Evolutionary conservation across 2,888 invertebrate species (phyloP).

Genomic region (Aethes cnicana): DNA sequence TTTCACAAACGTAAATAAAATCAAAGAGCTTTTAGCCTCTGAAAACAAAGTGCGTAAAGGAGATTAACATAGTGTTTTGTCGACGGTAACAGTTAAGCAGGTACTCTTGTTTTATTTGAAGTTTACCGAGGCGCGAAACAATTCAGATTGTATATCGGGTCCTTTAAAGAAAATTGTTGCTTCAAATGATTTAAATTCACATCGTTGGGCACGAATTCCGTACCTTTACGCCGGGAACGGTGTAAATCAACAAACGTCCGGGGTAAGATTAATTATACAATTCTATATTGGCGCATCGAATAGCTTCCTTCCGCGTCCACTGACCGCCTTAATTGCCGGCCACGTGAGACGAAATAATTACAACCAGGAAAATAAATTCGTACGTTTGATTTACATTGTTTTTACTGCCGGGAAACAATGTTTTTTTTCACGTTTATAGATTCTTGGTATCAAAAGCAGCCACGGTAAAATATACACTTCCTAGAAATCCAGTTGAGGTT

Average conservation of each 20-base stretch:
- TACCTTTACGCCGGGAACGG: slow-evolving; percentile 33
- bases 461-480: too few species aligned
- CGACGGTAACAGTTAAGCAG: slow-evolving; percentile 4
- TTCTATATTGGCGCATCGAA: slow-evolving; percentile 58
- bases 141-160: slow-evolving; percentile 5
- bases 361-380: slow-evolving; percentile 54
- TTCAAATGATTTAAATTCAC: slow-evolving; percentile 26
- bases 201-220: slow-evolving; percentile 22
- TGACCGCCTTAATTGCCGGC: slow-evolving; percentile 56
- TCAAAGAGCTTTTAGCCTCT: neutral
- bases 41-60: slow-evolving; percentile 8
- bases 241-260: slow-evolving; percentile 62
- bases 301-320: slow-evolving; percentile 55
- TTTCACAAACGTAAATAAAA: slow-evolving; percentile 8
- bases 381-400: slow-evolving; percentile 58
- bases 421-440: slow-evolving; percentile 58
- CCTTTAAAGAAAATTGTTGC: slow-evolving; percentile 20
- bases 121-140: neutral
- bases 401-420: slow-evolving; percentile 56
- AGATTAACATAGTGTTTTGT: slow-evolving; percentile 5
- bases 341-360: slow-evolving; percentile 60
- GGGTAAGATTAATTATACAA: slow-evolving; percentile 55
- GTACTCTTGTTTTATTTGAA: slow-evolving; percentile 9
- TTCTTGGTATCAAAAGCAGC: slow-evolving; percentile 32
- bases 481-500: too few species aligned